Base-by-base conservation (phyloP, 1,140 invertebrate species). In the Tyrophagus putrescentiae region DNA sequence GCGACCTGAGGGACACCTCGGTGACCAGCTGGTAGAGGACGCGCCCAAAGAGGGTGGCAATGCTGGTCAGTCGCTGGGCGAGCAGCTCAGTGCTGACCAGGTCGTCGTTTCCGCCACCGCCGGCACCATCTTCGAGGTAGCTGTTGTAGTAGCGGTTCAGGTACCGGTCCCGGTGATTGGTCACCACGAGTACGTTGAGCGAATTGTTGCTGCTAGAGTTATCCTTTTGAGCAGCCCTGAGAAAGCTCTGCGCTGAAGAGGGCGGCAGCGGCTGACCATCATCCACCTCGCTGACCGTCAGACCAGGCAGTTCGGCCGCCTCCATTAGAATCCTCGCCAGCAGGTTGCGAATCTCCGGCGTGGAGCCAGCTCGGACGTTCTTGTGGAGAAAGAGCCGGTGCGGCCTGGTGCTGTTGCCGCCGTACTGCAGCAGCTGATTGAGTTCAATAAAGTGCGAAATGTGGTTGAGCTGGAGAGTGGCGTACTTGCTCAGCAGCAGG, bases 181-280 rank as follows among this genome's bases (percentile, higher is more conserved):
- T 77, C 16, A 87, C 70, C 27, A 85, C 77, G 9, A 84, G 63
- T 57, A 79, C 80, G 25, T 79, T 73, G 9, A 90, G 66, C n/a
- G n/a, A n/a, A n/a, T n/a, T n/a, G 34, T 82, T 76, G 11, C 11
- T 31, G 3, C 31, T n/a, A n/a, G n/a, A n/a, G n/a, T 11, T n/a
- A 54, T 34, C 52, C 75, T 75, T 50, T 76, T 75, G 0, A n/a
- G n/a, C n/a, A n/a, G n/a, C n/a, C n/a, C n/a, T n/a, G n/a, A 89
- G 70, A 69, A 96, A 95, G 4, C 82, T 82, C 68, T 94, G 89
- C 1, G 87, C 72, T 0, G 90, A 93, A 0, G 85, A 80, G 16
- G 90, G 89, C 21, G 90, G 91, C 27, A 92, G 65, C 59, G 80
- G 80, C 32, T 25, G 5, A 36, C 29, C 44, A 4, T 42, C 6